A percentile compares a stretch with the other conserved stretches of the same genome.
Evolutionary conservation across 1,140 invertebrate species (phyloP).

Genomic region (Hylyphantes graminicola): DNA sequence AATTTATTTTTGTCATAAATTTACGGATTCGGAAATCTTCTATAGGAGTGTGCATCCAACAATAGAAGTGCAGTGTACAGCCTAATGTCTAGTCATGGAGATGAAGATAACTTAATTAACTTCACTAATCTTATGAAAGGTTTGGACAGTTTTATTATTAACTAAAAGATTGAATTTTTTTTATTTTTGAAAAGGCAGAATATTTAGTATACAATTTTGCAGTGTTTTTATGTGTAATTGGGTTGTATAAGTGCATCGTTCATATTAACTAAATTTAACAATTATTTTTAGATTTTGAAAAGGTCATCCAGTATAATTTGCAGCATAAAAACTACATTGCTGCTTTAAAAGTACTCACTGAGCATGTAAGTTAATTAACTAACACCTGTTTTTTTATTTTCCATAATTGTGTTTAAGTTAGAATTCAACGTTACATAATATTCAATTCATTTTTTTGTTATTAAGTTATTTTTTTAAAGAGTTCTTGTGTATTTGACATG

Average conservation of each 20-base stretch:
- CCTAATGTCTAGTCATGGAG: slow-evolving; percentile 91
- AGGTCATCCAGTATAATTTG: slow-evolving; percentile 88
- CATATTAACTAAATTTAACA: background rate
- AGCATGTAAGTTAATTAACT: slow-evolving; percentile 63
- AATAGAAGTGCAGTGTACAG: slow-evolving; percentile 87
- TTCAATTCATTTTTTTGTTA: too few relatives aligned
- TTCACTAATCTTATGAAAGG: slow-evolving; percentile 84
- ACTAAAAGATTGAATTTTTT: background rate
- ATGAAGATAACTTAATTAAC: slow-evolving; percentile 87
- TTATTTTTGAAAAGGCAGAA: background rate
- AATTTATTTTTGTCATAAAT: background rate
- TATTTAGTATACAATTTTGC: background rate
- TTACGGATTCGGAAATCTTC: background rate
- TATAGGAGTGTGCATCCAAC: slow-evolving; percentile 72
- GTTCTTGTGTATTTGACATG: too few relatives aligned
- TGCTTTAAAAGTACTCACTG: slow-evolving; percentile 77
- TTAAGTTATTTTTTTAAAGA: too few relatives aligned
- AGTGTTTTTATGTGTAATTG: background rate
- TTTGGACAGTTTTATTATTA: slow-evolving; percentile 53
- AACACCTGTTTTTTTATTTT: too few relatives aligned
- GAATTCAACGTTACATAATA: too few relatives aligned
- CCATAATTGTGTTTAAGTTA: too few relatives aligned
- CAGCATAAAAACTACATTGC: slow-evolving; percentile 74
- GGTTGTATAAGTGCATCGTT: background rate
- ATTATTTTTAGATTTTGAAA: slow-evolving; percentile 80